Conservation (phyloP, 2,888 invertebrate species). For the Zygogramma bicolorata region DNA sequence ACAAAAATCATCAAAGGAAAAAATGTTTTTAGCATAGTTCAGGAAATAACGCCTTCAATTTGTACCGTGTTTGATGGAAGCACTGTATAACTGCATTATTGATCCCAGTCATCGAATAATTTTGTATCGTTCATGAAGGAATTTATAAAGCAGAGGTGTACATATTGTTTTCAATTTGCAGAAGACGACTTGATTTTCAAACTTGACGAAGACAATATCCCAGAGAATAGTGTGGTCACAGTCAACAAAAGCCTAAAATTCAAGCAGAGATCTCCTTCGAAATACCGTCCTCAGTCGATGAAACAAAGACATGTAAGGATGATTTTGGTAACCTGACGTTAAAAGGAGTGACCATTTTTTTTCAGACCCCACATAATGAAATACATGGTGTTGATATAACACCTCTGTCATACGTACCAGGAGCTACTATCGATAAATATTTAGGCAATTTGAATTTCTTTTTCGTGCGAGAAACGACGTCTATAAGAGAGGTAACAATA, state of each 20-base stretch:
- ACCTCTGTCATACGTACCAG: slow-evolving; percentile 83
- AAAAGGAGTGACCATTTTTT: slow-evolving; percentile 35
- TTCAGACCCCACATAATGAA: slow-evolving; percentile 65
- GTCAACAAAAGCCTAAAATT: slow-evolving; percentile 65
- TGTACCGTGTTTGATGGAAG: too few species aligned
- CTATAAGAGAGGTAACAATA: slow-evolving; percentile 79
- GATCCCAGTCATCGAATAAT: too few species aligned
- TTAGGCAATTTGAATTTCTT: slow-evolving; percentile 93
- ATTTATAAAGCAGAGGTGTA: too few species aligned
- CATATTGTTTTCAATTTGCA: slow-evolving; percentile 41
- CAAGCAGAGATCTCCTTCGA: slow-evolving; percentile 71
- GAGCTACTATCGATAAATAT: slow-evolving; percentile 82
- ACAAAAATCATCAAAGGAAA: too few species aligned
- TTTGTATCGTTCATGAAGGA: too few species aligned
- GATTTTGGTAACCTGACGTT: background rate
- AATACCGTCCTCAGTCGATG: slow-evolving; percentile 59
- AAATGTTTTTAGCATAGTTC: too few species aligned
- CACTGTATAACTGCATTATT: too few species aligned
- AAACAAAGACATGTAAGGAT: slow-evolving; percentile 62
- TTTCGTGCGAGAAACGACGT: slow-evolving; percentile 94
- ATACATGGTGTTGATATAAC: slow-evolving; percentile 83
- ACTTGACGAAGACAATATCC: slow-evolving; percentile 81
- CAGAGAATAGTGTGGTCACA: slow-evolving; percentile 55
- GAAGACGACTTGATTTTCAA: slow-evolving; percentile 88
- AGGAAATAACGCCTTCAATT: too few species aligned